phyloP scores from a whole-genome alignment of 2,888 invertebrate species.

The Zygaena filipendulae region DNA sequence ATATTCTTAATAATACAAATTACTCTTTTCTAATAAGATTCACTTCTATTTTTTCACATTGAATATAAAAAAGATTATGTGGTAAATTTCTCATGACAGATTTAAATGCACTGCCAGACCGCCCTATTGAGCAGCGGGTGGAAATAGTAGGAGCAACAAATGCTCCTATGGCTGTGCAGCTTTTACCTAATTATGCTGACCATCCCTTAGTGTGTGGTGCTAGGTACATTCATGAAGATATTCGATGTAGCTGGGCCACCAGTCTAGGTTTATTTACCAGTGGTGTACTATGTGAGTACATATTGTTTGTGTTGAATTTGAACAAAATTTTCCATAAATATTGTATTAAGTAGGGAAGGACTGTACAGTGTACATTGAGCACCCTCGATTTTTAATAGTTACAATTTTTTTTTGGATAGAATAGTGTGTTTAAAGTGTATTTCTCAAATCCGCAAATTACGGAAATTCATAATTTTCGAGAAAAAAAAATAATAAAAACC shows the following conservation, averaged over 20 bases:
- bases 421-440: too few relatives aligned
- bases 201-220: slow-evolving; percentile 80
- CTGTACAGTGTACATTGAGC: too few relatives aligned
- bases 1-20: neutral
- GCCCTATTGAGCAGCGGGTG: slow-evolving; percentile 69
- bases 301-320: too few relatives aligned
- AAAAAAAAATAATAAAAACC: too few relatives aligned
- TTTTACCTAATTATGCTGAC: slow-evolving; percentile 78
- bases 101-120: slow-evolving; percentile 74
- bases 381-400: too few relatives aligned
- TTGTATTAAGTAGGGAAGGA: too few relatives aligned
- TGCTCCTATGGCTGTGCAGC: slow-evolving; percentile 62
- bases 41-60: neutral
- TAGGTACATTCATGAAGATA: slow-evolving; percentile 75
- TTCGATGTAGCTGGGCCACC: slow-evolving; percentile 71
- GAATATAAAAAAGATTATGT: neutral
- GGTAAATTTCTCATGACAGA: too few relatives aligned
- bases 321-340: too few relatives aligned
- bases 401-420: too few relatives aligned
- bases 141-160: slow-evolving; percentile 74
- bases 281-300: slow-evolving; percentile 76
- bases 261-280: slow-evolving; percentile 73
- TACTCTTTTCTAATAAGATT: neutral
- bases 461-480: too few relatives aligned
- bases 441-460: too few relatives aligned